phyloP scores from a whole-genome alignment of 35 echinoderm and acorn worm species.

The Ophioderma brevispina region DNA sequence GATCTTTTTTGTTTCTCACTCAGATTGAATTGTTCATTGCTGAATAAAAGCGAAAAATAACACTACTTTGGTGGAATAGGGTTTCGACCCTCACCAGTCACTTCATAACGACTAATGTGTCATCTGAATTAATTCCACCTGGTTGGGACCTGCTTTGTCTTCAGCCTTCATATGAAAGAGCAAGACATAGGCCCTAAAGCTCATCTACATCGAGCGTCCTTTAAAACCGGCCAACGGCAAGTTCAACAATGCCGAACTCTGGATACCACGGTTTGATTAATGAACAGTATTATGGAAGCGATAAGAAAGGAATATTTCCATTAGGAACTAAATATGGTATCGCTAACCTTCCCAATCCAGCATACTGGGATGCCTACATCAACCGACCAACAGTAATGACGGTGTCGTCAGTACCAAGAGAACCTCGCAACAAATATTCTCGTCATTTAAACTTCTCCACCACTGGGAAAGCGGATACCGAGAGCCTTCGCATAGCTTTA shows the following conservation, averaged over 20 bases:
- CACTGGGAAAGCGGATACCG: neutral
- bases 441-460: slow-evolving; percentile 28
- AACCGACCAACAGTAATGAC: neutral
- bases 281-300: slow-evolving; percentile 65
- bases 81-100: neutral
- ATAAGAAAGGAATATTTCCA: slow-evolving; percentile 59
- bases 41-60: neutral
- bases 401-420: neutral
- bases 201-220: neutral
- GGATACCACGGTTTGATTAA: slow-evolving; percentile 97
- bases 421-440: slow-evolving; percentile 23
- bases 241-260: slow-evolving; percentile 89
- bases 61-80: neutral
- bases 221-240: neutral
- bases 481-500: neutral
- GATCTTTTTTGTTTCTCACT: neutral
- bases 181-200: no score
- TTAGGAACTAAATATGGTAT: slow-evolving; percentile 49
- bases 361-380: slow-evolving; percentile 80
- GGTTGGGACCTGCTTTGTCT: no score
- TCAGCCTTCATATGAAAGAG: no score
- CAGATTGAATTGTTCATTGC: no score
- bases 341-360: slow-evolving; percentile 81
- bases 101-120: no score
- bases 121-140: no score